Conservation (phyloP, 2,797 vertebrate species). For the Leuciscus waleckii region DNA sequence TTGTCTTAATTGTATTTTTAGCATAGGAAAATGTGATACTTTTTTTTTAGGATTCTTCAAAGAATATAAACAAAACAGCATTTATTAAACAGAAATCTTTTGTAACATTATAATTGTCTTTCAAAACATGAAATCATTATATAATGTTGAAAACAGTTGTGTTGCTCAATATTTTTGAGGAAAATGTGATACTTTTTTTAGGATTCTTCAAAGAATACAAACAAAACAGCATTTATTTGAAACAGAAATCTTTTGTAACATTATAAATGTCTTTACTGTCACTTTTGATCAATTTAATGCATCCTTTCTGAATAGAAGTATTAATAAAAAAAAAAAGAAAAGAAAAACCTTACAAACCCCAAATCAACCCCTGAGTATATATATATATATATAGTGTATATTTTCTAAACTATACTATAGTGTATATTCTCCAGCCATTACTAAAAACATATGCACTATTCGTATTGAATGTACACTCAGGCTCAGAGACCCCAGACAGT, state of each 20-base stretch:
- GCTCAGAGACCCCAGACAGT: too few relatives aligned
- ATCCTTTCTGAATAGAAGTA: not conserved
- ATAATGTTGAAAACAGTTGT: not conserved
- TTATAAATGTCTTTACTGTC: not conserved
- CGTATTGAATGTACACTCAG: too few relatives aligned
- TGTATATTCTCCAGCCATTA: not conserved
- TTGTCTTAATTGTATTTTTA: not conserved
- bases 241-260: not conserved
- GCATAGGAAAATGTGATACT: too few relatives aligned
- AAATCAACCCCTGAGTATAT: too few relatives aligned
- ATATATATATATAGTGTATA: not conserved
- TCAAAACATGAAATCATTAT: not conserved
- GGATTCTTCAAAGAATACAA: not conserved
- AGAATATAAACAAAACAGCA: too few relatives aligned
- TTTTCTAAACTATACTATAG: not conserved
- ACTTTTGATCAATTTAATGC: not conserved
- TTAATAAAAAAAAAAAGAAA: too few relatives aligned
- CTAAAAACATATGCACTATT: too few relatives aligned
- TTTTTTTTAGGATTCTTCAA: too few relatives aligned
- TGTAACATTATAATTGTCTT: too few relatives aligned
- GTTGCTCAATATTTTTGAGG: not conserved
- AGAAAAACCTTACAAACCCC: too few relatives aligned
- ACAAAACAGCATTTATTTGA: not conserved
- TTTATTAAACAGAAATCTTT: too few relatives aligned
- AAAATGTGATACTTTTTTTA: not conserved